Percentiles rank a stretch among this genome's conserved stretches.
Evolutionary conservation across 1,140 invertebrate species (phyloP).

Genomic region (Pachyrhynchus sulphureomaculatus): DNA sequence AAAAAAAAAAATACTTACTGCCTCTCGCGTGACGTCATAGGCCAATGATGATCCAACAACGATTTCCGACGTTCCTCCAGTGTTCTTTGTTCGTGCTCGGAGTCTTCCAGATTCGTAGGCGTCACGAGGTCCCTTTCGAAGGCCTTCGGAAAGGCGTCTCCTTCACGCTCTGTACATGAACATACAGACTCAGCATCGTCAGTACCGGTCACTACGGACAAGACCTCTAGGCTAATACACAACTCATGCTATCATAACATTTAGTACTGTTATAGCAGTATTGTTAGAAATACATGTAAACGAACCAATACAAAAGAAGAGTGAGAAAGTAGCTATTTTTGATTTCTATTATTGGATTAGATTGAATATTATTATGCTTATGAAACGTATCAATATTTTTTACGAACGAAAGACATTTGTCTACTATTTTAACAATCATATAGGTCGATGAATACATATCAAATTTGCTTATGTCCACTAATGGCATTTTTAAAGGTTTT

Average conservation of each 20-base stretch:
- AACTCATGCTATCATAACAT: neutral
- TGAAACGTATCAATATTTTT: too few relatives aligned
- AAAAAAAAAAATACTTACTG: constrained; percentile 36
- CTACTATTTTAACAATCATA: too few relatives aligned
- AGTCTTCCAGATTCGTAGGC: constrained; percentile 61
- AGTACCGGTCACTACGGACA: constrained; percentile 40
- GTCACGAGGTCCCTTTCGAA: constrained; percentile 81
- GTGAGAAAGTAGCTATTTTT: too few relatives aligned
- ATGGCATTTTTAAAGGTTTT: too few relatives aligned
- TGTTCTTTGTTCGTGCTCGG: constrained; percentile 52
- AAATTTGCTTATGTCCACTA: too few relatives aligned
- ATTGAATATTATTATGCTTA: too few relatives aligned
- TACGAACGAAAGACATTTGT: too few relatives aligned
- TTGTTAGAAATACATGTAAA: too few relatives aligned
- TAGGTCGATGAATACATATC: too few relatives aligned
- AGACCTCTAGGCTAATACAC: constrained; percentile 13
- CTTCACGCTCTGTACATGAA: constrained; percentile 59
- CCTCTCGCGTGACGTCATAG: constrained; percentile 75
- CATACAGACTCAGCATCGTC: constrained; percentile 59
- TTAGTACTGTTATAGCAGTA: neutral
- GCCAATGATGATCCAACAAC: constrained; percentile 83
- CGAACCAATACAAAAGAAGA: too few relatives aligned
- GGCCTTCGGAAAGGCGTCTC: constrained; percentile 82
- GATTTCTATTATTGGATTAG: too few relatives aligned
- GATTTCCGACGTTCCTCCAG: constrained; percentile 78